Base-by-base conservation (phyloP, 2,113 vertebrate species). In the Phyllostomus hastatus region DNA sequence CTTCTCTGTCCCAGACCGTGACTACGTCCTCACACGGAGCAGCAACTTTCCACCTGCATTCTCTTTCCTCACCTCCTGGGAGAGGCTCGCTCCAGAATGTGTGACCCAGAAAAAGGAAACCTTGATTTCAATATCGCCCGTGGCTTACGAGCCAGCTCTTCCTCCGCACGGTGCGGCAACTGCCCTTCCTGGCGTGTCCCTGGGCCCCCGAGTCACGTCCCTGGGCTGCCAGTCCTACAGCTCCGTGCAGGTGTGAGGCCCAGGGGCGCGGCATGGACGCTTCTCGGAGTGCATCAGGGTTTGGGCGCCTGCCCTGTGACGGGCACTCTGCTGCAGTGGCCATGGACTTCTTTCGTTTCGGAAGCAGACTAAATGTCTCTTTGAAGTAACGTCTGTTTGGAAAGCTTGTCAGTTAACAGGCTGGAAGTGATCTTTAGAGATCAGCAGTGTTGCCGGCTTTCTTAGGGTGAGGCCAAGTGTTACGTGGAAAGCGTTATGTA, bases 261-360 rank as follows among this genome's bases (percentile, higher is more conserved):
- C 12, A 4, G 3, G 16, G 2, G 41, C n/a, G 10, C 4, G 26
- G 85, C 26, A 1, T 20, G 46, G 52, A 43, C 28, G 33, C 33
- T 10, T 35, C 7, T 1, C 0, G 24, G 6, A 2, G 10, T 4
- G 2, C 1, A 70, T 20, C 17, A 4, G 35, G 16, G 35, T 15
- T 16, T 31, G 61, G 38, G 24, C 17, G 4, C 28, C 8, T 5
- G 22, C 7, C 1, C 26, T 4, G 20, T 4, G 38, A 24, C 0
- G 7, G n/a, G 67, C 3, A 0, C 16, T 16, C 10, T 28, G 1
- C 33, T 0, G 11, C 20, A 15, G 5, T 14, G 5, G 14, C 54
- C 24, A 0, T 7, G 14, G 20, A 9, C 70, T 31, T 48, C 19
- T n/a, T 67, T 14, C 10, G 4, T 76, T 48, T 48, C 1, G 41